Percentiles rank a stretch among this genome's conserved stretches.
These are phyloP conservation scores for Diaperis boleti DNA, from an alignment of 2,888 invertebrate genomes.

Conservation along the genomic window DNA sequence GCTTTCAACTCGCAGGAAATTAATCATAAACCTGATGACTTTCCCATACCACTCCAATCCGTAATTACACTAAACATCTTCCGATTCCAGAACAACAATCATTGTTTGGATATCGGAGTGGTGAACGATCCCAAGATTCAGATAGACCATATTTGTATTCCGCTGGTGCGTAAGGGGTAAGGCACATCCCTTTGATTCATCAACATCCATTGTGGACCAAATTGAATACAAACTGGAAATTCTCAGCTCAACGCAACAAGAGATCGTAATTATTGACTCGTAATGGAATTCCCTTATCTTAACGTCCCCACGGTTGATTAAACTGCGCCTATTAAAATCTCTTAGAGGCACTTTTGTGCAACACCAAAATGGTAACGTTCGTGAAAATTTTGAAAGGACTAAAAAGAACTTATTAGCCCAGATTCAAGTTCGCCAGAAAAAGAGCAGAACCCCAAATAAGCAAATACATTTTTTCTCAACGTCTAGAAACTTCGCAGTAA, in stretches of 20 bases:
- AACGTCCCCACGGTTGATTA: constrained; percentile 44
- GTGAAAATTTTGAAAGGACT: no score
- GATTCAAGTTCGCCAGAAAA: neutral
- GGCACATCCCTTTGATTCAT: constrained; percentile 62
- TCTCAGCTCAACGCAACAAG: constrained; percentile 58
- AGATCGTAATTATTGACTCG: constrained; percentile 62
- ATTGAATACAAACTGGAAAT: constrained; percentile 64
- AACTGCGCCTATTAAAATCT: constrained; percentile 44
- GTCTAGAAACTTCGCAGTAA: constrained; percentile 45
- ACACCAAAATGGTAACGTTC: neutral
- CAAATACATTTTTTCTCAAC: constrained; percentile 37
- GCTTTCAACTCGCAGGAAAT: no score
- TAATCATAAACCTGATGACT: no score
- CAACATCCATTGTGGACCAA: constrained; percentile 61
- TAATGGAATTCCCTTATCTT: constrained; percentile 59
- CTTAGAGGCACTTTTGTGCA: constrained; percentile 37
- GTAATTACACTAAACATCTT: no score
- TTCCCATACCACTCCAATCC: no score
- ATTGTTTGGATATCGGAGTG: constrained; percentile 13
- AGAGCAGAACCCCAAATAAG: neutral
- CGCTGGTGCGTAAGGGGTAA: constrained; percentile 54
- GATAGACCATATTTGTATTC: constrained; percentile 53
- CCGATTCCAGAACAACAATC: neutral
- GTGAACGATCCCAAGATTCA: constrained; percentile 28
- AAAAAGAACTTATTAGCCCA: no score